Percentiles rank a stretch among this genome's conserved stretches.
Conservation (phyloP, 2,113 vertebrate genomes). For the Callorhinus ursinus region DNA sequence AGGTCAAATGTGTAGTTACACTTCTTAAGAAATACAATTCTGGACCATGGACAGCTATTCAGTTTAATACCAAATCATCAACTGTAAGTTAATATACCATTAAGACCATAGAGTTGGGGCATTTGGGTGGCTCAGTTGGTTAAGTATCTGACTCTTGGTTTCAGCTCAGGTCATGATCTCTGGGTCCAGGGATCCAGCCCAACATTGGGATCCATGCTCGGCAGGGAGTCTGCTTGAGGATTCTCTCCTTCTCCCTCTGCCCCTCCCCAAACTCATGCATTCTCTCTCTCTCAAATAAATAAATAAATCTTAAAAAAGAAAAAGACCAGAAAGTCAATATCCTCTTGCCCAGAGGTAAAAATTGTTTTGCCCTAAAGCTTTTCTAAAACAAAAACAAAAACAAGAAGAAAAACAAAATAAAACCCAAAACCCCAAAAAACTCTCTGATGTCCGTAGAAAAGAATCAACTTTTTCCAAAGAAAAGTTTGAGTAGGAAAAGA, state of each 20-base stretch:
- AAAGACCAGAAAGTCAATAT: background rate
- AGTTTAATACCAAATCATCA: background rate
- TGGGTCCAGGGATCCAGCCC: background rate
- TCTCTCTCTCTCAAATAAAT: background rate
- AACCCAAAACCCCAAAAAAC: background rate
- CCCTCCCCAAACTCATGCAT: background rate
- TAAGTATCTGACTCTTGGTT: background rate
- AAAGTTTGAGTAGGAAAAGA: background rate
- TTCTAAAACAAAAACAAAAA: background rate
- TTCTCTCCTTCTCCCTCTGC: background rate
- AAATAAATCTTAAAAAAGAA: background rate
- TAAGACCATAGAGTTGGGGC: background rate
- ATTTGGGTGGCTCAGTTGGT: background rate
- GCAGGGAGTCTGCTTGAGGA: background rate
- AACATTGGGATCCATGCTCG: background rate
- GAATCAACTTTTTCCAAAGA: background rate
- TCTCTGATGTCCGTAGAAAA: background rate
- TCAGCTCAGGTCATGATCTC: background rate
- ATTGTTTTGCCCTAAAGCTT: background rate
- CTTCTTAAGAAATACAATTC: background rate
- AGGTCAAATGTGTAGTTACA: fast-evolving
- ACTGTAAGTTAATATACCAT: background rate
- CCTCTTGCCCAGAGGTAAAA: background rate
- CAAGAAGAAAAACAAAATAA: background rate
- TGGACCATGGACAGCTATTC: background rate